Conservation (phyloP, 2,888 invertebrate species). For the Zonitis immaculata region DNA sequence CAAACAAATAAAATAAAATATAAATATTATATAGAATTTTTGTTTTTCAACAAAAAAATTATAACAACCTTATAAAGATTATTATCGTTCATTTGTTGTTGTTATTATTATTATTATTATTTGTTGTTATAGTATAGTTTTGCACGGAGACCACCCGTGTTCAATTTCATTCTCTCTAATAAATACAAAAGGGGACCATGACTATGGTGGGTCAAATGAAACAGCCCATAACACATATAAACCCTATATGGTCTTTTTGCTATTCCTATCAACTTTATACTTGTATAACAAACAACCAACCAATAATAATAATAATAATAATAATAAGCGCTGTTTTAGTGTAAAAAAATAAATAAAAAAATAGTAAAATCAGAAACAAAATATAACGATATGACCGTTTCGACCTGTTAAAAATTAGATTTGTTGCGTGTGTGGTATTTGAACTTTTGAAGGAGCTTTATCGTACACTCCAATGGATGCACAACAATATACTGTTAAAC, state of each 20-base stretch:
- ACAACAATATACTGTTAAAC: constrained; percentile 25
- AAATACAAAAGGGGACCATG: not conserved
- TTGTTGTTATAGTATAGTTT: constrained; percentile 4
- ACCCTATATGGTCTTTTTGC: too few species aligned
- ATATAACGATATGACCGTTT: constrained; percentile 20
- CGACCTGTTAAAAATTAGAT: constrained; percentile 27
- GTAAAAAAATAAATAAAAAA: not conserved
- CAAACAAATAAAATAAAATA: too few species aligned
- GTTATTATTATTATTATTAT: too few species aligned
- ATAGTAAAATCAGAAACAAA: constrained; percentile 3
- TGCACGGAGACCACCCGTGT: not conserved
- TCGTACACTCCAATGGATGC: constrained; percentile 21
- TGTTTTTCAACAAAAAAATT: too few species aligned
- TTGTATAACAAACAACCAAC: not conserved
- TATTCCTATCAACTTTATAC: too few species aligned
- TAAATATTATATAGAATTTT: too few species aligned
- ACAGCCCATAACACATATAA: not conserved
- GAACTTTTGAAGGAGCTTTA: constrained; percentile 18
- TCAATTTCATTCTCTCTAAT: not conserved
- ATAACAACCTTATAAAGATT: constrained; percentile 16
- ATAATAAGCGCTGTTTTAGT: not conserved
- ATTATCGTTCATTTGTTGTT: constrained; percentile 36
- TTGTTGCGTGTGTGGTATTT: constrained; percentile 25
- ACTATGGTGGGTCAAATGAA: not conserved
- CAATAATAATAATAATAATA: not conserved